Percentiles rank a stretch among this genome's conserved stretches.
Conservation (phyloP, 2,888 invertebrate genomes). For the Caenorhabditis zanzibari region DNA sequence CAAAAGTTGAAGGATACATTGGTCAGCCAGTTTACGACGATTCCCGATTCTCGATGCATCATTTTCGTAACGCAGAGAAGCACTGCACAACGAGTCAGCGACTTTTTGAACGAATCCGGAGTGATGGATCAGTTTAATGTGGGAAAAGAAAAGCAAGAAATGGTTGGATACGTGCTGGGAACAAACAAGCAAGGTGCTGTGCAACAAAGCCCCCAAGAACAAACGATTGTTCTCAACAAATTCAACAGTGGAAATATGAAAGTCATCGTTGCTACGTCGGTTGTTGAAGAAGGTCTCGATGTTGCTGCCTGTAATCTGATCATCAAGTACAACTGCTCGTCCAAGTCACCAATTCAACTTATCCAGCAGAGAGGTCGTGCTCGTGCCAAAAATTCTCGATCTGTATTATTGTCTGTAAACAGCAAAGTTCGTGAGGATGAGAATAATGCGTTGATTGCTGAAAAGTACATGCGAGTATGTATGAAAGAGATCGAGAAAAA, state of each 20-base stretch:
- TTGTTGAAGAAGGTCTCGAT: constrained; percentile 82
- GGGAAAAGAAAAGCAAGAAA: neutral
- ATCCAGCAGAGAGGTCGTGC: constrained; percentile 78
- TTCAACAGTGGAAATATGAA: constrained; percentile 73
- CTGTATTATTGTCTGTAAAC: constrained; percentile 76
- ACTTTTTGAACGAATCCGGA: constrained; percentile 57
- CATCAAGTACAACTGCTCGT: constrained; percentile 81
- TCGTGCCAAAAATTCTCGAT: constrained; percentile 76
- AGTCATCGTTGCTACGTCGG: constrained; percentile 80
- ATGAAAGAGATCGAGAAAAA: constrained; percentile 47
- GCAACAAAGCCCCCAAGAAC: constrained; percentile 50
- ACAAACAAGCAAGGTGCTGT: constrained; percentile 53
- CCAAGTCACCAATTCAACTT: constrained; percentile 75
- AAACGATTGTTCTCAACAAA: constrained; percentile 60
- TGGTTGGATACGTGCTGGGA: constrained; percentile 64
- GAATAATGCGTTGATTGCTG: constrained; percentile 66
- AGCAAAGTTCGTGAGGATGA: constrained; percentile 71
- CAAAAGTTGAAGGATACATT: constrained; percentile 40
- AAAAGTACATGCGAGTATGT: constrained; percentile 52
- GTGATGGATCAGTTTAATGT: constrained; percentile 36
- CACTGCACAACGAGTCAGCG: constrained; percentile 63
- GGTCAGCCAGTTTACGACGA: constrained; percentile 39
- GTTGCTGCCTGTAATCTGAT: constrained; percentile 82
- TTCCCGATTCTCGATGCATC: constrained; percentile 64
- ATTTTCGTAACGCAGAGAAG: constrained; percentile 71